Evolutionary conservation across 1,140 invertebrate species (phyloP).

Genomic region (Eufriesea mexicana): DNA sequence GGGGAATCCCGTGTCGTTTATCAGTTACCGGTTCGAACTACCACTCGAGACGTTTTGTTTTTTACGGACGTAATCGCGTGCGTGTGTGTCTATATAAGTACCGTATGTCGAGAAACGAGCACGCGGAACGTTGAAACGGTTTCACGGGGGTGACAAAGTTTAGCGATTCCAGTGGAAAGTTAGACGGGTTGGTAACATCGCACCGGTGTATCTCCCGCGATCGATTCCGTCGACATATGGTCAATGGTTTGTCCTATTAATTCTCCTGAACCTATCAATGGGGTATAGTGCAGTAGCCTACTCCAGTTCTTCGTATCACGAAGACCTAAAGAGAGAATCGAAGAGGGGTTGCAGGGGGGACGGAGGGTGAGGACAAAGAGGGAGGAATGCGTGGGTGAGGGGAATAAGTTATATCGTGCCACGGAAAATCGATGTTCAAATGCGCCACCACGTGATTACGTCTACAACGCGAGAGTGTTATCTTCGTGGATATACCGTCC

Average conservation of each 20-base stretch:
- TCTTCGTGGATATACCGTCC: slow-evolving; percentile 58
- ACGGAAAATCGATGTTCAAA: slow-evolving; percentile 78
- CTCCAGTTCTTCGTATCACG: slow-evolving; percentile 62
- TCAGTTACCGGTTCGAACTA: background rate
- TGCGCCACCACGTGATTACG: slow-evolving; percentile 77
- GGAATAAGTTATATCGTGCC: slow-evolving; percentile 66
- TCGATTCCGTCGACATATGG: slow-evolving; percentile 40
- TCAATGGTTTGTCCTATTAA: slow-evolving; percentile 50
- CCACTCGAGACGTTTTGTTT: background rate
- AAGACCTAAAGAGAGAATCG: slow-evolving; percentile 54
- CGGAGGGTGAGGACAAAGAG: slow-evolving; percentile 11
- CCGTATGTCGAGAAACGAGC: background rate
- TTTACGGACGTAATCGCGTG: background rate
- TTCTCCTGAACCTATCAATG: slow-evolving; percentile 43
- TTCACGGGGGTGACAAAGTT: slow-evolving; percentile 20
- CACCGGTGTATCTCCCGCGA: slow-evolving; percentile 12
- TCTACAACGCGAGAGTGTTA: slow-evolving; percentile 69
- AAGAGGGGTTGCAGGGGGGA: background rate
- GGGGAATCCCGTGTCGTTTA: background rate
- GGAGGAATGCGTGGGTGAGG: slow-evolving; percentile 53
- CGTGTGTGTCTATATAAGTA: background rate
- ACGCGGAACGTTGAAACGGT: background rate
- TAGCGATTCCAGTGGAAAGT: slow-evolving; percentile 28
- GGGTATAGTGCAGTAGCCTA: slow-evolving; percentile 54
- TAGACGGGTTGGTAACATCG: slow-evolving; percentile 5